Percentiles rank a stretch among this genome's conserved stretches.
These are phyloP conservation scores for Plectus sambesii DNA, from an alignment of 1,140 invertebrate species.

Conservation along the genomic window DNA sequence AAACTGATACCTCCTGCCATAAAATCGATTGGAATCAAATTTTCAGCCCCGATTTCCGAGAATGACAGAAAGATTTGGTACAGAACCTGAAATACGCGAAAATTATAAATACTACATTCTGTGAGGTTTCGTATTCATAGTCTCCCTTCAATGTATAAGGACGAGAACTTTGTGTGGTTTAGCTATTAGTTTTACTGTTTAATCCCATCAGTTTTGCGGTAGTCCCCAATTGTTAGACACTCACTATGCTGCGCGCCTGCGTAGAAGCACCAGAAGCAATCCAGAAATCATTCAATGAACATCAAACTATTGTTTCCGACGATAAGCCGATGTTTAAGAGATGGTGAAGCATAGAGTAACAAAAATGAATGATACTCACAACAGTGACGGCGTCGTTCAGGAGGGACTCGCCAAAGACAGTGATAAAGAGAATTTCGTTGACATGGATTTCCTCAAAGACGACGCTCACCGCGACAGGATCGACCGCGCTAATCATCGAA, in stretches of 20 bases:
- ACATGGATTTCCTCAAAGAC: conserved; percentile 79
- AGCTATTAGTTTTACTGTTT: conserved; percentile 6
- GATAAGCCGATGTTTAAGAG: conserved; percentile 5
- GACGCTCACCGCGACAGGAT: conserved; percentile 88
- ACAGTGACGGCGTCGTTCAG: conserved; percentile 90
- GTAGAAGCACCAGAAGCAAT: conserved; percentile 1
- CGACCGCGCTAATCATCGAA: conserved; percentile 89
- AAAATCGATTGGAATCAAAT: conserved; percentile 51
- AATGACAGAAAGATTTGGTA: conserved; percentile 91
- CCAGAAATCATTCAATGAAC: not conserved
- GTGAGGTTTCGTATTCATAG: no score
- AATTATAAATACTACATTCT: no score
- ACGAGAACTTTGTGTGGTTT: conserved; percentile 2
- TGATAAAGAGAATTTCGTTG: conserved; percentile 94
- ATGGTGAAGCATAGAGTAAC: not conserved
- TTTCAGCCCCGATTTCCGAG: conserved; percentile 41
- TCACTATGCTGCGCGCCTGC: not conserved
- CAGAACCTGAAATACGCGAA: conserved; percentile 55
- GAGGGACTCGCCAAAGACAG: conserved; percentile 93
- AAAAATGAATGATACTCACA: conserved; percentile 53
- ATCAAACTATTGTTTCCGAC: not conserved
- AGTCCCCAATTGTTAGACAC: not conserved
- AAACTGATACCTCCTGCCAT: conserved; percentile 74
- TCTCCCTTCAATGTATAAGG: no score
- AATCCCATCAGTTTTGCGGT: not conserved